Evolutionary conservation across 2,797 vertebrate genomes (phyloP).

Genomic region (Setipinna tenuifilis): DNA sequence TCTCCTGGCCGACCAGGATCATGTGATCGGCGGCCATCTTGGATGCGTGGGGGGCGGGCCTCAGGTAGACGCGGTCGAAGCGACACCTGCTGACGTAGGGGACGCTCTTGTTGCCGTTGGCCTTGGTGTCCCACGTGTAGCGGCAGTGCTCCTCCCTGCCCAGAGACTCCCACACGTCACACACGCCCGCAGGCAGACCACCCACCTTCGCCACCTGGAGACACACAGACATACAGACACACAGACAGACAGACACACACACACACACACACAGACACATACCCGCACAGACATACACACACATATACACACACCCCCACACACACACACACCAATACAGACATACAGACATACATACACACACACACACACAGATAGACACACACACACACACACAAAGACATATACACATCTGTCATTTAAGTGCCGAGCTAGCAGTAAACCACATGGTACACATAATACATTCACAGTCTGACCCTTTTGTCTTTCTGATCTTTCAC

Average conservation of each 20-base stretch:
- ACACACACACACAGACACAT: neutral
- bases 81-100: conserved; percentile 79
- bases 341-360: too few relatives aligned
- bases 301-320: too few relatives aligned
- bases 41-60: conserved; percentile 67
- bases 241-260: neutral
- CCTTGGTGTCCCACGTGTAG: conserved; percentile 93
- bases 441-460: too few relatives aligned
- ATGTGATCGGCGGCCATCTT: conserved; percentile 81
- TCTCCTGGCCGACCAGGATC: conserved; percentile 89
- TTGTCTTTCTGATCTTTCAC: too few relatives aligned
- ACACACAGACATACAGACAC: conserved; percentile 24
- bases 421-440: too few relatives aligned
- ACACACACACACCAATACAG: too few relatives aligned
- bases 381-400: too few relatives aligned
- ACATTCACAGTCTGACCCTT: too few relatives aligned
- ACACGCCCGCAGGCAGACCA: conserved; percentile 76
- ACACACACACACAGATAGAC: too few relatives aligned
- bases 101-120: conserved; percentile 84
- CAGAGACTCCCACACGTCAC: conserved; percentile 89
- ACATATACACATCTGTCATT: too few relatives aligned
- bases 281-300: too few relatives aligned
- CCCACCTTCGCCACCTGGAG: conserved; percentile 84
- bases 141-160: conserved; percentile 87
- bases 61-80: conserved; percentile 89